Evolutionary conservation across 2,888 invertebrate species (phyloP).

Genomic region (Branchipolynoe longqiensis): DNA sequence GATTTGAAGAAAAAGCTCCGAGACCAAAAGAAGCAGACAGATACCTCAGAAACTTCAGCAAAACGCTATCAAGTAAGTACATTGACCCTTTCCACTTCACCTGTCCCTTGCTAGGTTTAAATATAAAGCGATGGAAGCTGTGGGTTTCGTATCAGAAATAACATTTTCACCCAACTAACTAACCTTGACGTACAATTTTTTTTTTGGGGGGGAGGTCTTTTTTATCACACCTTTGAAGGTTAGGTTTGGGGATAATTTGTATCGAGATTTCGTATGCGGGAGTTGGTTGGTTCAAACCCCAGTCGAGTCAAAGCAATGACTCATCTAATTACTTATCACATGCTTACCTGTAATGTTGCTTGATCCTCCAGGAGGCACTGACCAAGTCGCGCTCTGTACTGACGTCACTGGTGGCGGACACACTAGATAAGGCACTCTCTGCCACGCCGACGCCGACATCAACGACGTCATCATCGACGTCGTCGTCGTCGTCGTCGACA

Average conservation of each 20-base stretch:
- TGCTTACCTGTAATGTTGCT: neutral
- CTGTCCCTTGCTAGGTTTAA: no score
- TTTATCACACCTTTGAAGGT: neutral
- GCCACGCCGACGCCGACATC: constrained; percentile 76
- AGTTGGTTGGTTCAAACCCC: no score
- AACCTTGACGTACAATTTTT: neutral
- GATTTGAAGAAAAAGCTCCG: constrained; percentile 67
- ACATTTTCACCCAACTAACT: neutral
- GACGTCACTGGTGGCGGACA: neutral
- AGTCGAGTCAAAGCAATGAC: no score
- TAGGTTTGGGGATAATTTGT: neutral
- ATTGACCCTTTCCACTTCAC: neutral
- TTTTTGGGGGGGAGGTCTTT: neutral
- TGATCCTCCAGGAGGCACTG: neutral
- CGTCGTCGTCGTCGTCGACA: constrained; percentile 32
- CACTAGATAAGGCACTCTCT: constrained; percentile 72
- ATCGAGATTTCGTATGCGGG: neutral
- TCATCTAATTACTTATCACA: neutral
- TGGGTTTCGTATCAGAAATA: neutral
- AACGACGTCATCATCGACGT: constrained; percentile 72
- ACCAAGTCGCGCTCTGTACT: neutral
- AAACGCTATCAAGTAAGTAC: constrained; percentile 43
- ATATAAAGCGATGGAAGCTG: neutral
- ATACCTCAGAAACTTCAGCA: constrained; percentile 58
- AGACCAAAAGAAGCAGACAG: constrained; percentile 64